A percentile compares a stretch with the other conserved stretches of the same genome.
Evolutionary conservation across 2,797 vertebrate species (phyloP).

Genomic region (Podarcis siculus): DNA sequence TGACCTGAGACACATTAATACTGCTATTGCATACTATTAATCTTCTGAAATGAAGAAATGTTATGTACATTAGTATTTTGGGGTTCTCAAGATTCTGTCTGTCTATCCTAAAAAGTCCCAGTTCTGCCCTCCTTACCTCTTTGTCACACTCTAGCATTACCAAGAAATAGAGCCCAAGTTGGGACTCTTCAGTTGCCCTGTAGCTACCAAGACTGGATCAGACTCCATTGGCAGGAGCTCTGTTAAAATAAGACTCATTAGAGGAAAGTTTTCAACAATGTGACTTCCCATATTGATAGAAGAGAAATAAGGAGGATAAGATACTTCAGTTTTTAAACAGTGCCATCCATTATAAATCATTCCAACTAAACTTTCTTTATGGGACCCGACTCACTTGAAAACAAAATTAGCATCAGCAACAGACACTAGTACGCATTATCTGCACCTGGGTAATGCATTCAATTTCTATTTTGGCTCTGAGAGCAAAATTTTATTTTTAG

Average conservation of each 20-base stretch:
- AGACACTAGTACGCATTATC: constrained; percentile 28
- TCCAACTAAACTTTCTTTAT: background rate
- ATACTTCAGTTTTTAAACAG: background rate
- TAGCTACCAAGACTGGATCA: background rate
- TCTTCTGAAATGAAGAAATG: background rate
- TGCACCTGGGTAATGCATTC: background rate
- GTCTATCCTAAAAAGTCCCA: background rate
- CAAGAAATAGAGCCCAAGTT: no score
- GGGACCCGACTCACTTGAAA: background rate
- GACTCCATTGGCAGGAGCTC: background rate
- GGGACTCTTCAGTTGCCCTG: no score
- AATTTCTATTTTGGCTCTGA: constrained; percentile 32
- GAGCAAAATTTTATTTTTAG: constrained; percentile 21
- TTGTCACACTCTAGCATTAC: background rate
- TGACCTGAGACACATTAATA: background rate
- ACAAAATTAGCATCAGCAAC: constrained; percentile 31
- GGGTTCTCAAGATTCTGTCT: background rate
- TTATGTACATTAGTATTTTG: background rate
- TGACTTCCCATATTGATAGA: background rate
- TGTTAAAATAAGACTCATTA: background rate
- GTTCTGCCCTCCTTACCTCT: background rate
- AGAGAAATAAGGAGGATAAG: background rate
- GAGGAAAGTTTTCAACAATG: background rate
- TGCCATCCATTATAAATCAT: no score
- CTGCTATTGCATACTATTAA: background rate